These are phyloP conservation scores for Nasonia giraulti DNA, from an alignment of 1,140 invertebrate species.

Conservation along the genomic window DNA sequence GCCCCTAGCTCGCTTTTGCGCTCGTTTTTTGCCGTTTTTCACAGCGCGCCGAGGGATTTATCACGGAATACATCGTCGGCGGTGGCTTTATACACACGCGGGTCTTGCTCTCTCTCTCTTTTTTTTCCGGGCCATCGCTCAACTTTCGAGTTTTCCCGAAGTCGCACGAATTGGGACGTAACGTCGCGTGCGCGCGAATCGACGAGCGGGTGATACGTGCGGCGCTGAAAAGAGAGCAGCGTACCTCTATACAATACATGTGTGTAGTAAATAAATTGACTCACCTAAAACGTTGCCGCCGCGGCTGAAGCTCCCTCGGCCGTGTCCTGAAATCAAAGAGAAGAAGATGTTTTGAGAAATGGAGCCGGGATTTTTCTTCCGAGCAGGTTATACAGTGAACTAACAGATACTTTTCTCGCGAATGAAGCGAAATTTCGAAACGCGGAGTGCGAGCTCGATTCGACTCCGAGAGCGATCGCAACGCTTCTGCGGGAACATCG, in stretches of 20 bases:
- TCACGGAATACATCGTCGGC: background rate
- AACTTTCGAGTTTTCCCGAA: slow-evolving; percentile 30
- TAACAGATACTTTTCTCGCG: too few relatives aligned
- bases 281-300: background rate
- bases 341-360: background rate
- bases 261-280: slow-evolving; percentile 30
- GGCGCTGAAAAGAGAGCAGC: background rate
- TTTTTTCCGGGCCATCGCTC: slow-evolving; percentile 6
- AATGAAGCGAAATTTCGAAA: too few relatives aligned
- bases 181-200: background rate
- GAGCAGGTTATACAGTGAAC: too few relatives aligned
- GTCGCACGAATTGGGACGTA: background rate
- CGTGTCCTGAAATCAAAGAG: slow-evolving; percentile 7
- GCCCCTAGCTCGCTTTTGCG: background rate
- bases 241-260: background rate
- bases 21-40: background rate
- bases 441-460: too few relatives aligned
- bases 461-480: too few relatives aligned
- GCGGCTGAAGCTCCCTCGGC: background rate
- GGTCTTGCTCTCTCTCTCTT: background rate
- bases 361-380: background rate
- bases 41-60: slow-evolving; percentile 16
- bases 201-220: background rate
- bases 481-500: too few relatives aligned
- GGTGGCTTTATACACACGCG: background rate